Evolutionary conservation across 2,797 vertebrate genomes (phyloP).

Genomic region (Macrochelys suwanniensis): DNA sequence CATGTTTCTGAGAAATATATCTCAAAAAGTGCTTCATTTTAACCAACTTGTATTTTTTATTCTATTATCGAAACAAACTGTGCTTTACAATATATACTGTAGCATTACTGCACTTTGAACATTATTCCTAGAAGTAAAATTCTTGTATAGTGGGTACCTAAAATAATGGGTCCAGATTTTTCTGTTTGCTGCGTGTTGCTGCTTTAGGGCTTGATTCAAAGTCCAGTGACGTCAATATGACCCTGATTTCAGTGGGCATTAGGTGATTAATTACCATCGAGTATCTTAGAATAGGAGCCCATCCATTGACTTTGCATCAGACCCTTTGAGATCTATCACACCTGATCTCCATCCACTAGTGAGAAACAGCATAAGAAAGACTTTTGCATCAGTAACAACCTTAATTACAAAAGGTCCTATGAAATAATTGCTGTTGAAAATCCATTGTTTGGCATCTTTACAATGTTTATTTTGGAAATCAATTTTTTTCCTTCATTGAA

Average conservation of each 20-base stretch:
- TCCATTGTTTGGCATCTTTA: not conserved
- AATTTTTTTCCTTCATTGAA: not conserved
- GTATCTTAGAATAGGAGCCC: not conserved
- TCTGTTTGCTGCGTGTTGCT: not conserved
- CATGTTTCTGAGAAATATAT: not conserved
- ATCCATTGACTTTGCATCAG: not conserved
- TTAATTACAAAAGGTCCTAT: not conserved
- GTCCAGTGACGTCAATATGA: not conserved
- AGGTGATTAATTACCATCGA: not conserved
- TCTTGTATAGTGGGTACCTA: not conserved
- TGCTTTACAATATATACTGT: not conserved
- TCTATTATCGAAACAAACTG: not conserved
- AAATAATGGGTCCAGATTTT: not conserved
- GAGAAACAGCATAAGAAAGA: not conserved
- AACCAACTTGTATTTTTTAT: not conserved
- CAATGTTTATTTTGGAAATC: not conserved
- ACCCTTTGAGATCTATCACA: not conserved
- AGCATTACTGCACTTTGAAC: not conserved
- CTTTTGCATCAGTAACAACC: conserved; percentile 11
- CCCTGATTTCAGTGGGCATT: not conserved
- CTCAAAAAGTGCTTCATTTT: not conserved
- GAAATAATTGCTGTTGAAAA: not conserved
- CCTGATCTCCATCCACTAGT: not conserved
- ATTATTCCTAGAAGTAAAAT: too few species aligned
- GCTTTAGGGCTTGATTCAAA: not conserved